Base-by-base conservation (phyloP, 2,113 vertebrate species). In the Zosterops hypoxanthus region DNA sequence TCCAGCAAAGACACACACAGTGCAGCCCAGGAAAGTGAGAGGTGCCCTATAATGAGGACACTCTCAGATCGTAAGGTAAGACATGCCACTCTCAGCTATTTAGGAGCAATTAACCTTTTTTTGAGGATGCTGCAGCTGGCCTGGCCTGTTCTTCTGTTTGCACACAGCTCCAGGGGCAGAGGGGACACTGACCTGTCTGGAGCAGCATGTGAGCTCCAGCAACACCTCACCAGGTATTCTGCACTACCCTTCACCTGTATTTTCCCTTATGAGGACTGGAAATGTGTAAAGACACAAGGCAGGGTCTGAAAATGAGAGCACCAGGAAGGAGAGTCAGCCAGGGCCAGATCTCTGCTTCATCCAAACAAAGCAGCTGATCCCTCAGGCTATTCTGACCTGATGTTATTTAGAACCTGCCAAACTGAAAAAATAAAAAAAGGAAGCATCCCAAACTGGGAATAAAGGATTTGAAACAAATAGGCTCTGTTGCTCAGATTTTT, bases 21-120 rank as follows among this genome's bases (percentile, higher is more conserved):
- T 9, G 57, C 82, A 94, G 59, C 28, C 28, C 41, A 31, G 82
- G 47, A 76, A 95, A 77, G 70, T 5, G 80, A 90, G 53, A 85
- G 66, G 59, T 82, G 66, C 87, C 59, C 19, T 65, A 11, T 89
- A 89, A 96, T 90, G 89, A 92, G 90, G 88, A 72, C 57, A 41
- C 17, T 65, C 49, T 89, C 70, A 12, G 25, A 65, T 16, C 70
- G 53, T 73, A 65, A 91, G 89, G 73, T 85, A 85, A 91, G 89
- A n/a, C 69, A 14, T 14, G 52, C 81, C 53, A 76, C 70, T 87
- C 39, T 59, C 64, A 42, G 73, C 70, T 73, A 44, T 87, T 94
- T 73, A 95, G 89, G 84, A 61, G 63, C 2, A 6, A 95, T 95
- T 95, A 94, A 86, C 91, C 78, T 94, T 92, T 92, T 79, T 69